Evolutionary conservation across 2,113 vertebrate species (phyloP).

Genomic region (Phocoena sinus): DNA sequence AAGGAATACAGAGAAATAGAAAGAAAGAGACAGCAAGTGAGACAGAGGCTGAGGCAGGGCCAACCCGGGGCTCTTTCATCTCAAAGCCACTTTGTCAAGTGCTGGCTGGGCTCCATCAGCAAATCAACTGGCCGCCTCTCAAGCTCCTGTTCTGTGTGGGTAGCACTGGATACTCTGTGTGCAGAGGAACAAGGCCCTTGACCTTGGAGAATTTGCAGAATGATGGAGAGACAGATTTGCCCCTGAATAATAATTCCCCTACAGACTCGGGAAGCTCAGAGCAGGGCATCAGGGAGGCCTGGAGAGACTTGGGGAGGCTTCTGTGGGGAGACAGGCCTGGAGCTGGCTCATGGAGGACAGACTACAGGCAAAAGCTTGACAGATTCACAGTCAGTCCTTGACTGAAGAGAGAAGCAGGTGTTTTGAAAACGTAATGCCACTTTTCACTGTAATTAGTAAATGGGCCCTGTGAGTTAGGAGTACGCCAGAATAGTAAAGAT

Average conservation of each 20-base stretch:
- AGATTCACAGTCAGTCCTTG: neutral
- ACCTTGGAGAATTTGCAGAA: neutral
- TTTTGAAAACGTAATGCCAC: neutral
- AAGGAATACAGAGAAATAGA: neutral
- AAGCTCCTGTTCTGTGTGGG: neutral
- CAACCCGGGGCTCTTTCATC: neutral
- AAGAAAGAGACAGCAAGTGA: neutral
- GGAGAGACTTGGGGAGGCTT: neutral
- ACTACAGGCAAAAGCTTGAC: neutral
- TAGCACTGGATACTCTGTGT: neutral
- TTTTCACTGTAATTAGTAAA: neutral
- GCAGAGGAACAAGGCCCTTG: neutral
- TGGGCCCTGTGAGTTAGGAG: neutral
- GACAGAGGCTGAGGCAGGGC: neutral
- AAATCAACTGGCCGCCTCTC: accelerated
- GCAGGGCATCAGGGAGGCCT: neutral
- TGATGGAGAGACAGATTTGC: neutral
- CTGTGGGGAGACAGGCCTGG: neutral
- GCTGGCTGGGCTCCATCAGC: too few relatives aligned
- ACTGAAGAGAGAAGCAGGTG: neutral
- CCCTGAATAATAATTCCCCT: neutral
- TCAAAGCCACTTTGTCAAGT: neutral
- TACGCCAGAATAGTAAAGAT: neutral
- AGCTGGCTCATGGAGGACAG: neutral
- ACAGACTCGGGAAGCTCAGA: neutral